Conservation (phyloP, 64 coral and sea anemone genomes). For the Actinia tenebrosa region DNA sequence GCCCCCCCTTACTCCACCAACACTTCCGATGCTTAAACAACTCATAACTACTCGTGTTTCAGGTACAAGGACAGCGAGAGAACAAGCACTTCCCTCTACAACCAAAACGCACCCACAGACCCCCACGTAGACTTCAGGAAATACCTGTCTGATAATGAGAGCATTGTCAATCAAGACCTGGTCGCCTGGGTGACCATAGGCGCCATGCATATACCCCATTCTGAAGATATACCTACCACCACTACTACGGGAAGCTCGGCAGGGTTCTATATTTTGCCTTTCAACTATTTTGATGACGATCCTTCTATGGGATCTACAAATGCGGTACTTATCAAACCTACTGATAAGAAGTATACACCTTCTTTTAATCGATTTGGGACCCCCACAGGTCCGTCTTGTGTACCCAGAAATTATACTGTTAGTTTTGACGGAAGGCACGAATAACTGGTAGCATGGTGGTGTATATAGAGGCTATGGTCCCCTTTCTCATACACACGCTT, state of each 20-base stretch:
- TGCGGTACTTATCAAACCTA: constrained; percentile 51
- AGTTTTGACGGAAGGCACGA: constrained; percentile 20
- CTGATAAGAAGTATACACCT: constrained; percentile 24
- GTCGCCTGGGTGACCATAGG: constrained; percentile 81
- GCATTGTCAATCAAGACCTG: constrained; percentile 66
- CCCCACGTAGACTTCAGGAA: constrained; percentile 68
- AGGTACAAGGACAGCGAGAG: constrained; percentile 53
- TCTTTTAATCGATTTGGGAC: constrained; percentile 50
- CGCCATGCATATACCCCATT: constrained; percentile 72
- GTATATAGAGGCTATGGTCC: too few relatives aligned
- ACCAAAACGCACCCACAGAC: constrained; percentile 37
- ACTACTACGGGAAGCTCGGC: constrained; percentile 49
- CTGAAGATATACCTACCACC: constrained; percentile 80
- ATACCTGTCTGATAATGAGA: constrained; percentile 67
- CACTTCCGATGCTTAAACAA: too few relatives aligned
- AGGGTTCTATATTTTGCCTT: constrained; percentile 74
- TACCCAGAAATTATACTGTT: not conserved
- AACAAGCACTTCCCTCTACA: constrained; percentile 57
- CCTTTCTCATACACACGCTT: too few relatives aligned
- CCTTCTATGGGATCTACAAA: constrained; percentile 73
- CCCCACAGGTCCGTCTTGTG: constrained; percentile 24
- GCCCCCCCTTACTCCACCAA: too few relatives aligned
- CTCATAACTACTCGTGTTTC: not conserved
- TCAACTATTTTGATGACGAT: constrained; percentile 85
- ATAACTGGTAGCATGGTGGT: not conserved